Evolutionary conservation across 2,888 invertebrate species (phyloP).

Genomic region (Tiliacea aurago): DNA sequence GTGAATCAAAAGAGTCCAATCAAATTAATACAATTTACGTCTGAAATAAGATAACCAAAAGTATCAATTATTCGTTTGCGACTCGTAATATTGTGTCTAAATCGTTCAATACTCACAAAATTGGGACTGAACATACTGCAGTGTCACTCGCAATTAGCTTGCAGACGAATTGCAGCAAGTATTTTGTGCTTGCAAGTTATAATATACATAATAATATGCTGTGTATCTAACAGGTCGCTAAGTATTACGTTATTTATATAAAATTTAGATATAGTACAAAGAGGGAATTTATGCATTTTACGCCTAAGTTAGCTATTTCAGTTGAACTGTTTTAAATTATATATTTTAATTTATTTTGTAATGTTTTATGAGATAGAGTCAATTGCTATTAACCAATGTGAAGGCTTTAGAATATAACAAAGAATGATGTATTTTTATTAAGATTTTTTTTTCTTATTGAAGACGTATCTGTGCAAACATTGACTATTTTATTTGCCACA

Average conservation of each 20-base stretch:
- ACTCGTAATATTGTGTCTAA: not conserved
- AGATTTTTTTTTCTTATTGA: slow-evolving; percentile 19
- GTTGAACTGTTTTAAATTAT: slow-evolving; percentile 38
- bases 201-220: slow-evolving; percentile 17
- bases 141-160: not conserved
- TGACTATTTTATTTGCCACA: slow-evolving; percentile 1
- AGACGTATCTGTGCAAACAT: slow-evolving; percentile 27
- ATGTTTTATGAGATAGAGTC: slow-evolving; percentile 51
- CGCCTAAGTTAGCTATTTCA: slow-evolving; percentile 40
- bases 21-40: not conserved
- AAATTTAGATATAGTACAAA: slow-evolving; percentile 62
- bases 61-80: not conserved
- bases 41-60: not conserved
- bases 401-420: slow-evolving; percentile 19
- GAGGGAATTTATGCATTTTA: slow-evolving; percentile 53
- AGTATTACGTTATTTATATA: slow-evolving; percentile 57
- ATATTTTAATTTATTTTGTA: slow-evolving; percentile 52
- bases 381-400: slow-evolving; percentile 30
- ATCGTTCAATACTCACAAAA: slow-evolving; percentile 5
- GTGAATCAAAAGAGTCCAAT: not conserved
- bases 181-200: slow-evolving; percentile 4
- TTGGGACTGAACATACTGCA: not conserved
- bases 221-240: slow-evolving; percentile 32
- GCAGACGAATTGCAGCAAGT: slow-evolving; percentile 5
- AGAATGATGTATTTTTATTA: slow-evolving; percentile 13